Evolutionary conservation across 2,797 vertebrate species (phyloP).

Genomic region (Gymnocypris eckloni): DNA sequence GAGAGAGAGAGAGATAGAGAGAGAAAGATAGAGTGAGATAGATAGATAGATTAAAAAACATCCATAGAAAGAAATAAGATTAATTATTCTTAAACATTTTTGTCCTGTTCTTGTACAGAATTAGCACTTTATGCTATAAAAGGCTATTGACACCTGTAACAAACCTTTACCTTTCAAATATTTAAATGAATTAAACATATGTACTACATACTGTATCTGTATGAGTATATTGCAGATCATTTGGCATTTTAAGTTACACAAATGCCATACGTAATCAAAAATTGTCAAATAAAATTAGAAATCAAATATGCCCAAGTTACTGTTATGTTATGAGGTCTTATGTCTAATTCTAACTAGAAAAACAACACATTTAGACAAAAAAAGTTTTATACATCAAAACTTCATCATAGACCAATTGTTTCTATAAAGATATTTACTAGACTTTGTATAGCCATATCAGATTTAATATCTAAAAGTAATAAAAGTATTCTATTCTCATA

Average conservation of each 20-base stretch:
- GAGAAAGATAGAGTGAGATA: no score
- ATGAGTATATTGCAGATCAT: not conserved
- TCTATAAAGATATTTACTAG: no score
- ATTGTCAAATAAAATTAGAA: no score
- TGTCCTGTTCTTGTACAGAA: no score
- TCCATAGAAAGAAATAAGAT: no score
- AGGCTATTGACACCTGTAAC: not conserved
- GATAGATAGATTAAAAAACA: no score
- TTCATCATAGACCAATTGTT: not conserved
- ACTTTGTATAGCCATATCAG: not conserved
- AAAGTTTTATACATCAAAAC: not conserved
- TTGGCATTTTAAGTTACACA: no score
- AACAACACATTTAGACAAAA: not conserved
- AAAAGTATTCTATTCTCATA: not conserved
- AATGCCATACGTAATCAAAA: no score
- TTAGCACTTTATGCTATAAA: not conserved
- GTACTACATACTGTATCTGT: not conserved
- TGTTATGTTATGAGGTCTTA: not conserved
- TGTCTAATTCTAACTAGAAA: not conserved
- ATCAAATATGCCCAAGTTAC: no score
- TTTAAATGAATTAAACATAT: not conserved
- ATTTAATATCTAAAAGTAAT: conserved; percentile 2
- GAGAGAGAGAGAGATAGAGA: no score
- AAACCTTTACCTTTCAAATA: not conserved
- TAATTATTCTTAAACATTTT: no score